Evolutionary conservation across 2,113 vertebrate species (phyloP), one percentile per base, ranked within the genome.

Genomic region (Dermatemys mawii): DNA sequence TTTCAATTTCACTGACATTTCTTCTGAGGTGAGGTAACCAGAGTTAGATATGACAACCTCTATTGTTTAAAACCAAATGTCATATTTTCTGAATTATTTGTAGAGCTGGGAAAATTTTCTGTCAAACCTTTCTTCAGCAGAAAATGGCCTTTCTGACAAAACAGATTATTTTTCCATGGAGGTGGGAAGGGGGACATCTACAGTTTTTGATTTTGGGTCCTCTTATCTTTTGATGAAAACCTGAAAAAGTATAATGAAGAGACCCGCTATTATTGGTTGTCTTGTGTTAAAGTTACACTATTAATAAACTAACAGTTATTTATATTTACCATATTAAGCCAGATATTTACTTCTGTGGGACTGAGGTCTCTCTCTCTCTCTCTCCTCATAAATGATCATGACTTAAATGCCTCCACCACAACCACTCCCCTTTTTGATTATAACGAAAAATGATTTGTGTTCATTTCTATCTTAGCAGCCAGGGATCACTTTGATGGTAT

Each of bases 381-480:
- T 81, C 80, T 88, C 49, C 49, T 85, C 73, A 86, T 82, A 91
- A 86, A 60, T 75, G 14, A 38, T 12, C 83, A 8, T 11, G 41
- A 82, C 29, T 90, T 88, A 79, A 90, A 80, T n/a, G 24, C 9
- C 5, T 13, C 78, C 21, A 70, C n/a, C 73, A 5, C 17, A 73
- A 48, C 73, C 89, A 84, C 49, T 95, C 27, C 35, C 46, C 54
- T 78, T 97, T 91, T 90, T 95, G 49, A 92, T 93, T 88, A 75
- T 95, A 95, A 94, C 78, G 82, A 73, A 94, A 94, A 94, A 92
- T 85, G 9, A 53, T 84, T 94, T 84, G 6, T 84, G 88, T 94
- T 95, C 50, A 13, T 96, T 97, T 96, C 94, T 89, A 84, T 88
- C 81, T 96, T 93, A 82, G 93, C 32, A 93, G 54, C 67, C 44